Conservation (phyloP, 2,888 invertebrate species). For the Silvanus unidentatus region DNA sequence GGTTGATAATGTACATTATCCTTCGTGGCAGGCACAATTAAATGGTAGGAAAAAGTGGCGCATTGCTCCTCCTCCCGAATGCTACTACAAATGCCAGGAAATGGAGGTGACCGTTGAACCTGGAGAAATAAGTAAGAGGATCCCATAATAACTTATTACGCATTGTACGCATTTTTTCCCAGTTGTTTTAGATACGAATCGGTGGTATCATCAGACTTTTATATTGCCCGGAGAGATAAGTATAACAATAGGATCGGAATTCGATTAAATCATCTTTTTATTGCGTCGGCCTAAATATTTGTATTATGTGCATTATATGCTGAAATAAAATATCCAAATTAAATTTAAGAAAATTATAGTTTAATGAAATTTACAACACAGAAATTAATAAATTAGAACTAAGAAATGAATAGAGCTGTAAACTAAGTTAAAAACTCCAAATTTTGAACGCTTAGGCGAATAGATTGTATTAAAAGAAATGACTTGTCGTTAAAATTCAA, state of each 20-base stretch:
- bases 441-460: no score
- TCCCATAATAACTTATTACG: neutral
- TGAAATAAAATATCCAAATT: no score
- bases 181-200: conserved; percentile 93
- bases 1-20: conserved; percentile 90
- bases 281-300: no score
- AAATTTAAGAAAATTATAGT: no score
- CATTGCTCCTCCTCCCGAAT: conserved; percentile 89
- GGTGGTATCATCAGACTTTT: conserved; percentile 91
- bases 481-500: no score
- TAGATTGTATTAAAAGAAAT: no score
- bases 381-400: no score
- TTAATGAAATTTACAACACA: no score
- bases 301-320: no score
- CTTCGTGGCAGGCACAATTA: conserved; percentile 97
- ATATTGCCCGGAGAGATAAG: conserved; percentile 85
- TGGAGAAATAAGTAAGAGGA: conserved; percentile 81
- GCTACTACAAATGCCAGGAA: conserved; percentile 67
- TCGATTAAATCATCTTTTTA: conserved; percentile 57
- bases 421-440: no score
- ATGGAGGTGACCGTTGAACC: conserved; percentile 69
- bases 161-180: conserved; percentile 42
- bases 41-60: conserved; percentile 84
- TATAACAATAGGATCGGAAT: conserved; percentile 94
- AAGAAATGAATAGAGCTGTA: no score